Percentiles rank a stretch among this genome's conserved stretches.
These are phyloP conservation scores for Drosophila eugracilis DNA, from an alignment of 1,140 invertebrate genomes.

Conservation along the genomic window DNA sequence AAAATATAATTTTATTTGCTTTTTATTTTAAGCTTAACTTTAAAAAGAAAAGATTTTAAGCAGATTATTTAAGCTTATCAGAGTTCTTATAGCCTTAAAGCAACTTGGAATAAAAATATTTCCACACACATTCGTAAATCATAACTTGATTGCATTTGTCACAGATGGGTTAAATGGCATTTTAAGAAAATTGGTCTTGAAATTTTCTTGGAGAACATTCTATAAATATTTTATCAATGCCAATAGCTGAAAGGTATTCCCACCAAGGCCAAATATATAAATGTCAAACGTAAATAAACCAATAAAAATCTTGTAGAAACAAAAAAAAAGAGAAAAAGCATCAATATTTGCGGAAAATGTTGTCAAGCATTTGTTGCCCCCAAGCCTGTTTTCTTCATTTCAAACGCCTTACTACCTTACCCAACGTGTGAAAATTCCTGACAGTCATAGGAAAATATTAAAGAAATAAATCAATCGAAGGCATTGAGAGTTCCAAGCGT, in stretches of 20 bases:
- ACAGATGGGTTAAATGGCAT: neutral
- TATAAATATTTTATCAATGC: conserved; percentile 38
- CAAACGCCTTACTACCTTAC: conserved; percentile 27
- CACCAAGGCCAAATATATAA: conserved; percentile 39
- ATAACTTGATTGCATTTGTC: neutral
- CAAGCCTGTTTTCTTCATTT: no score
- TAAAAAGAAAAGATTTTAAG: no score
- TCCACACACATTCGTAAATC: no score
- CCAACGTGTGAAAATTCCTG: conserved; percentile 28
- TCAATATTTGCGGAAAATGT: conserved; percentile 56
- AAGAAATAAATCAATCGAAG: conserved; percentile 42
- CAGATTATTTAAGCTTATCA: no score
- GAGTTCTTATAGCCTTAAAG: no score
- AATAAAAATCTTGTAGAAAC: conserved; percentile 34
- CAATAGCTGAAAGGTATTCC: conserved; percentile 39
- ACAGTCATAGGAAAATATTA: conserved; percentile 10
- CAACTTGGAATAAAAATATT: no score
- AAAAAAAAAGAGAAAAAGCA: conserved; percentile 40
- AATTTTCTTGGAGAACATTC: neutral
- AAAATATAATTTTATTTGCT: no score
- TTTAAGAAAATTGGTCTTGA: conserved; percentile 4
- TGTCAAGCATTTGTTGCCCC: conserved; percentile 37
- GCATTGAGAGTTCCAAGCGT: conserved; percentile 22
- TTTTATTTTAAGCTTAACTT: no score
- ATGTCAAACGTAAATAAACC: conserved; percentile 55